Evolutionary conservation across 2,797 vertebrate genomes (phyloP), one percentile per base, ranked within the genome.

Genomic region (Pyrrhura leucotis): DNA sequence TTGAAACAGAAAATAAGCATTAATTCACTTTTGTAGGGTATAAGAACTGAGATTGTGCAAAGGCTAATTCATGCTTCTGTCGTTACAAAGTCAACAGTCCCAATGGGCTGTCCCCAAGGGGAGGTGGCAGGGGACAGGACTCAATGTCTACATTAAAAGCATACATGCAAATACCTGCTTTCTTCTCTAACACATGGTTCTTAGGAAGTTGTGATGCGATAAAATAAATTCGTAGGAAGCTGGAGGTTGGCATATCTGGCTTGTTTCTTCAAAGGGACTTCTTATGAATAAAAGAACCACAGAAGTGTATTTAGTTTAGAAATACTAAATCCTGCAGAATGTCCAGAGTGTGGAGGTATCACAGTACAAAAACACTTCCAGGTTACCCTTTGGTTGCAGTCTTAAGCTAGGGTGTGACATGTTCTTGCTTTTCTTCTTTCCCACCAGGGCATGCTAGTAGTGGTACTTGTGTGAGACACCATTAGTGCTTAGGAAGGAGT

Each of bases 391-490:
- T 37, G 10, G 29, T 79, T 88, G 59, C 44, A 35, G 39, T 19
- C 13, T 74, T 85, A 58, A 81, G 47, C 54, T 66, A 10, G 75
- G 16, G 26, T 73, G 56, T 59, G 67, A 63, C 35, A 5, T 5
- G 8, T 61, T 77, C 35, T 77, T 74, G 31, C 61, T 88, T 74
- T 84, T 78, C 58, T 84, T 84, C 54, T 39, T 63, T 54, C 51
- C 13, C 25, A 37, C 18, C 44, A 65, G 78, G 68, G 40, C 10
- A 2, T 17, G 28, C 33, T 44, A 18, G 23, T 29, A 48, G 68
- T 39, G 48, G 31, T 61, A 7, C 25, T 91, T 7, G 0, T 2
- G 14, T 68, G 81, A 74, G 81, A n/a, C 48, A 48, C 26, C 19
- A 1, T 75, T 19, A 37, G 72, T 35, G 72, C 63, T 81, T 76